Evolutionary conservation across 2,797 vertebrate species (phyloP).

Genomic region (Falco peregrinus): DNA sequence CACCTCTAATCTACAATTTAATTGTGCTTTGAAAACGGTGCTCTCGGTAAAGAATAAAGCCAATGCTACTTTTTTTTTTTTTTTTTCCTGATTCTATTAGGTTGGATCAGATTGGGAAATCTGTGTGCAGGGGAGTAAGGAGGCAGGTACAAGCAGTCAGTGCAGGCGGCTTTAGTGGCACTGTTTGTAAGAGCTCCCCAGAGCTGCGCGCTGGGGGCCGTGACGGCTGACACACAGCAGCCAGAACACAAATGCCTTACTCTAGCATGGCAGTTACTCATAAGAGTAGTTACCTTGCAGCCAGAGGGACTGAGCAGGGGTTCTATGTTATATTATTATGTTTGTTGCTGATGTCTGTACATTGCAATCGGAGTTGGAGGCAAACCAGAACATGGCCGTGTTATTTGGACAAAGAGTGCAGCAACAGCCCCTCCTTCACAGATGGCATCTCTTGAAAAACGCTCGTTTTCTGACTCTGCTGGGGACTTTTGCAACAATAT

Average conservation of each 20-base stretch:
- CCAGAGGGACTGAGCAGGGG: not conserved
- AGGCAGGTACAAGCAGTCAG: not conserved
- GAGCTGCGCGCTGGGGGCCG: not conserved
- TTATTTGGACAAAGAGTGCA: not conserved
- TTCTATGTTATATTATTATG: rapidly evolving
- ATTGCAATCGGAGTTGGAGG: not conserved
- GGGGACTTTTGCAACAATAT: not conserved
- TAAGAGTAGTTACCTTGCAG: not conserved
- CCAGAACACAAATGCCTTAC: not conserved
- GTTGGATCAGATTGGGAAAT: not conserved
- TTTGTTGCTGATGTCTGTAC: not conserved
- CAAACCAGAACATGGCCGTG: not conserved
- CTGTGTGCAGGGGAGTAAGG: not conserved
- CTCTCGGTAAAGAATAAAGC: not conserved
- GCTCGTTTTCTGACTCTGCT: not conserved
- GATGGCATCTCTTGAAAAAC: not conserved
- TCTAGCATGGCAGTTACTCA: not conserved
- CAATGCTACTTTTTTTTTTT: not conserved
- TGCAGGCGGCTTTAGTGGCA: not conserved
- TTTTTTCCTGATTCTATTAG: not conserved
- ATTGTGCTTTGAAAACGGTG: not conserved
- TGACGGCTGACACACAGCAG: not conserved
- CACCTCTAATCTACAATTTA: not conserved
- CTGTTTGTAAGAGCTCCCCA: not conserved
- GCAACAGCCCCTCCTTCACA: not conserved